Evolutionary conservation across 2,888 invertebrate genomes (phyloP), one percentile per base, ranked within the genome.

Genomic region (Epinotia demarniana): DNA sequence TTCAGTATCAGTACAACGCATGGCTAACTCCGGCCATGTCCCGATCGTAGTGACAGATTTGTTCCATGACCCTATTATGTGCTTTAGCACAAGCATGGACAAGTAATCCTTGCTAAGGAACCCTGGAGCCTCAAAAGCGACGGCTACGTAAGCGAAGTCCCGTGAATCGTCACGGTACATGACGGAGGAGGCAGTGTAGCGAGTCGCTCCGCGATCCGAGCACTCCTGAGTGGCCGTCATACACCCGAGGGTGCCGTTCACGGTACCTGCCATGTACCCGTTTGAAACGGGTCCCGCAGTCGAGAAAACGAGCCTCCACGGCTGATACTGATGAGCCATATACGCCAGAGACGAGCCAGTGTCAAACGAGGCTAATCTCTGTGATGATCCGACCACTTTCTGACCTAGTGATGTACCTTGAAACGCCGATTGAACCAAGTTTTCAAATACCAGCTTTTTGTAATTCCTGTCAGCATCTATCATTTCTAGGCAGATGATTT

Each of bases 281-380:
- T 97, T 97, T 64, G 95, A 87, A 0, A 97, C 95, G 55, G 96
- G 95, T 72, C 96, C 97, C 58, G 97, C 96, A 61, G 95, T 96
- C 46, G 96, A 96, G 46, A 98, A 86, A 5, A 97, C 96, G 85
- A 98, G 95, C 79, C 97, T 93, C 19, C 96, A 83, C 0, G 92
- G 91, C 39, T 85, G 86, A 55, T 90, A 92, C 71, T 88, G 84
- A 66, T 87, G 80, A 8, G 73, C 62, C 12, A 89, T 77, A 77
- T 83, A 92, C 3, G 73, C 62, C 5, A 60, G 43, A 1, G 95
- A 72, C n/a, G 77, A 79, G 2, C 66, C 9, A 39, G 79, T 79
- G 72, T 95, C 95, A 94, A 88, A 98, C 3, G 75, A 82, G 9
- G 75, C 33, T 39, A 90, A 96, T 85, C 97, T 98, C 81, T 95